Evolutionary conservation across 2,113 vertebrate species (phyloP).

Genomic region (Promerops cafer): DNA sequence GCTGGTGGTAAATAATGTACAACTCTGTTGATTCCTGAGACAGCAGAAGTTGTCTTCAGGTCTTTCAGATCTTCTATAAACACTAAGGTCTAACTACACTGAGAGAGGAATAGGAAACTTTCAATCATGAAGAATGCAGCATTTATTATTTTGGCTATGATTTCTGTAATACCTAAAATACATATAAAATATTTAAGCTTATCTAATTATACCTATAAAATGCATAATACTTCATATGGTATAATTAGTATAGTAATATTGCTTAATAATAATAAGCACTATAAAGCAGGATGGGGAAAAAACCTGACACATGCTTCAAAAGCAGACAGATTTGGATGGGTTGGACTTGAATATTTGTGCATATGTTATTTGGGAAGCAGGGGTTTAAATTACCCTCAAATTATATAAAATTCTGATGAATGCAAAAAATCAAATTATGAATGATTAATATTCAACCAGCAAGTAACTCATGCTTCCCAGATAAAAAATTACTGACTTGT

Average conservation of each 20-base stretch:
- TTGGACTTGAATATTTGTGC: neutral
- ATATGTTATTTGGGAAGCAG: neutral
- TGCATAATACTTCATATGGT: neutral
- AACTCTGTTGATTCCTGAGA: neutral
- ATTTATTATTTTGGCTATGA: neutral
- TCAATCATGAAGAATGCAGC: neutral
- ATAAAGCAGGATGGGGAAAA: neutral
- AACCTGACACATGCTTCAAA: neutral
- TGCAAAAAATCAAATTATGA: neutral
- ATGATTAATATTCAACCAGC: neutral
- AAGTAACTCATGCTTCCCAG: neutral
- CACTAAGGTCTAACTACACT: neutral
- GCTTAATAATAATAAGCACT: neutral
- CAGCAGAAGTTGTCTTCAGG: neutral
- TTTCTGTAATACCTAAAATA: neutral
- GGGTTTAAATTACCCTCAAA: neutral
- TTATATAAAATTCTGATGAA: neutral
- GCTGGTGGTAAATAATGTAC: neutral
- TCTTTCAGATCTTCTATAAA: neutral
- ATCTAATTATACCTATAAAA: neutral
- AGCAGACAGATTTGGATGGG: neutral
- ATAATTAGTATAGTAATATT: neutral
- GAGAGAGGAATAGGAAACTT: neutral
- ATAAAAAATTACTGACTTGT: neutral
- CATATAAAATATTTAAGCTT: neutral